These are phyloP conservation scores for Ophioninae sp. DNA, from an alignment of 2,888 invertebrate genomes.

Conservation along the genomic window DNA sequence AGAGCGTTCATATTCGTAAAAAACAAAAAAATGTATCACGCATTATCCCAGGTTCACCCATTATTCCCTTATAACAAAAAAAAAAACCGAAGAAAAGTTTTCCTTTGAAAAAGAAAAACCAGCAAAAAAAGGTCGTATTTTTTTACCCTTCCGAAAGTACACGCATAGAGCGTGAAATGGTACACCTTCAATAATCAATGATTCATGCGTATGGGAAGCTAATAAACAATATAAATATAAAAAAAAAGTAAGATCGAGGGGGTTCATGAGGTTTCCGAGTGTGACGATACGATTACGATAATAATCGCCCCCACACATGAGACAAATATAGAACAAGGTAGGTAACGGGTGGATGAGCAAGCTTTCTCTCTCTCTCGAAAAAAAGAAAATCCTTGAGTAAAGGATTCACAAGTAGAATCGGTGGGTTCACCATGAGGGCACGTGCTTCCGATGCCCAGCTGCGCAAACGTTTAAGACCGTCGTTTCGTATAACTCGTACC, in stretches of 20 bases:
- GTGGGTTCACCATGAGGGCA: slow-evolving; percentile 34
- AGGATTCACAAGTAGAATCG: slow-evolving; percentile 41
- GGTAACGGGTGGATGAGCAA: slow-evolving; percentile 43
- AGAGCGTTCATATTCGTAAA: too few species aligned
- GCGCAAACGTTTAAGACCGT: slow-evolving; percentile 44
- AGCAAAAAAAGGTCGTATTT: too few species aligned
- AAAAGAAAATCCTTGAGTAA: slow-evolving; percentile 44
- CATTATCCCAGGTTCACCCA: too few species aligned
- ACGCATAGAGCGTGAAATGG: too few species aligned
- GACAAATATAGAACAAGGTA: slow-evolving; percentile 33
- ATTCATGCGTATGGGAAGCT: neutral
- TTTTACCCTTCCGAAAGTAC: too few species aligned
- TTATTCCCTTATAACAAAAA: too few species aligned
- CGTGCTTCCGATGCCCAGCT: slow-evolving; percentile 54
- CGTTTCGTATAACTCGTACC: neutral
- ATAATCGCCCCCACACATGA: neutral
- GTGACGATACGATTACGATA: neutral
- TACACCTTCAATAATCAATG: neutral
- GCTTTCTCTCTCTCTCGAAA: too few species aligned
- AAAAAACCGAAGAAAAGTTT: too few species aligned
- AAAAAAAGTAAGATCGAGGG: neutral
- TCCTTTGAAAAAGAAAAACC: too few species aligned
- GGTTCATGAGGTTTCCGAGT: neutral
- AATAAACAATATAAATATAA: neutral
- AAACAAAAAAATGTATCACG: too few species aligned